Conservation (phyloP, 2,888 invertebrate species). For the Epinotia brunnichana region DNA sequence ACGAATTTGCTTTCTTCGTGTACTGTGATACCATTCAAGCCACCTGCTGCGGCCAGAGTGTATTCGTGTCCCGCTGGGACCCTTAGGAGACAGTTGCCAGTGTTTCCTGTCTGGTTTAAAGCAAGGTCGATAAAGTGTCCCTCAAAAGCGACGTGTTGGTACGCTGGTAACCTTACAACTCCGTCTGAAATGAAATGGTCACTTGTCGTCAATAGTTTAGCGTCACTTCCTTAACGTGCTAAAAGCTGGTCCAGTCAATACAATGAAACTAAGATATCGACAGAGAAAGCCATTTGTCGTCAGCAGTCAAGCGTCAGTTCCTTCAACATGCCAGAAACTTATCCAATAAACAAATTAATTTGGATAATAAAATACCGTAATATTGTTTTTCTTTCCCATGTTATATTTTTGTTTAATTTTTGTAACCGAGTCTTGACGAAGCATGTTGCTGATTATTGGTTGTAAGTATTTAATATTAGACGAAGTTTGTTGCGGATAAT, state of each 20-base stretch:
- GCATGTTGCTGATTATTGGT: too few relatives aligned
- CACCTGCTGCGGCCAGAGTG: slow-evolving; percentile 8
- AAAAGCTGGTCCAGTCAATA: too few relatives aligned
- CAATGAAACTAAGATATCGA: too few relatives aligned
- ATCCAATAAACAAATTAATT: neutral
- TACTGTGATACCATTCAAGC: slow-evolving; percentile 24
- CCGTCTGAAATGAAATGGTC: slow-evolving; percentile 25
- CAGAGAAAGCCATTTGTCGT: neutral
- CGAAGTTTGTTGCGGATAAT: too few relatives aligned
- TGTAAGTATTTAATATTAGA: too few relatives aligned
- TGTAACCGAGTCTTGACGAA: too few relatives aligned
- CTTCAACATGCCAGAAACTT: neutral
- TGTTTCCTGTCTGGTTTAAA: slow-evolving; percentile 38
- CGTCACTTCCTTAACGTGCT: neutral
- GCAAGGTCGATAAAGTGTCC: slow-evolving; percentile 38
- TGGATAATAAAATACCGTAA: too few relatives aligned
- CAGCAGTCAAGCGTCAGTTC: neutral
- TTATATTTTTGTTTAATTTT: too few relatives aligned
- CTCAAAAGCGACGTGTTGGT: slow-evolving; percentile 31
- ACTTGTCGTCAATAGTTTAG: neutral
- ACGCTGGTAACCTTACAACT: slow-evolving; percentile 28
- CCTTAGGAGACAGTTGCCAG: slow-evolving; percentile 36
- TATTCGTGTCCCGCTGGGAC: slow-evolving; percentile 36
- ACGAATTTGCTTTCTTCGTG: slow-evolving; percentile 32
- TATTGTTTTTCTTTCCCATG: too few relatives aligned